Base-by-base conservation (phyloP, 2,797 vertebrate genomes). In the Phataginus tricuspis region DNA sequence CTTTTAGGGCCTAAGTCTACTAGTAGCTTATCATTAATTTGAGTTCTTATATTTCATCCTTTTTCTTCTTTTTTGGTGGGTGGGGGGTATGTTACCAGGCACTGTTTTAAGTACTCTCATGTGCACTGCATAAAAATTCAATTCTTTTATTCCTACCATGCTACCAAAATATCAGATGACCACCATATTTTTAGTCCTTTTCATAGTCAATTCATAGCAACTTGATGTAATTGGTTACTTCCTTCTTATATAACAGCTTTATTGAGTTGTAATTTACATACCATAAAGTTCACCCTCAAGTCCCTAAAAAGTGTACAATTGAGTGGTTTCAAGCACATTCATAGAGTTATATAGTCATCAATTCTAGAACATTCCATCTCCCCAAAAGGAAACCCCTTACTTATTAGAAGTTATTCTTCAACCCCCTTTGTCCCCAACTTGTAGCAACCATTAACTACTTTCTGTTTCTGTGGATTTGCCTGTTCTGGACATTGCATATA, bases 231-330 rank as follows among this genome's bases (percentile, higher is more conserved):
- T 49, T 84, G 51, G 82, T 94, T 66, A 63, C 2, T 57, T 93
- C 42, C 27, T 39, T 90, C 51, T 63, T 89, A 61, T 95, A 7
- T 59, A 79, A 68, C 25, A 92, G 19, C 11, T 82, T 91, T 95
- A 87, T 55, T 91, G 23, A 68, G 66, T 79, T 95, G 39, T 75
- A 61, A 86, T 90, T 86, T 83, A 82, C 4, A n/a, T 89, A 25
- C 39, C 39, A 34, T 86, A 90, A 94, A 87, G 57, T 89, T 84
- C 53, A 88, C 39, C 10, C 42, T 91, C 87, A 93, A 75, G 64
- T 34, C 23, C 45, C 39, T 90, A 51, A 78, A 82, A 95, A 29
- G 14, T 72, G 4, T 80, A 16, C 4, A 83, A 51, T 25, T 27
- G 14, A 82, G 45, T 83, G 2, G 5, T 59, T 69, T 84, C 87